phyloP scores from a whole-genome alignment of 1,140 invertebrate genomes.

The Drosophila sproati region DNA sequence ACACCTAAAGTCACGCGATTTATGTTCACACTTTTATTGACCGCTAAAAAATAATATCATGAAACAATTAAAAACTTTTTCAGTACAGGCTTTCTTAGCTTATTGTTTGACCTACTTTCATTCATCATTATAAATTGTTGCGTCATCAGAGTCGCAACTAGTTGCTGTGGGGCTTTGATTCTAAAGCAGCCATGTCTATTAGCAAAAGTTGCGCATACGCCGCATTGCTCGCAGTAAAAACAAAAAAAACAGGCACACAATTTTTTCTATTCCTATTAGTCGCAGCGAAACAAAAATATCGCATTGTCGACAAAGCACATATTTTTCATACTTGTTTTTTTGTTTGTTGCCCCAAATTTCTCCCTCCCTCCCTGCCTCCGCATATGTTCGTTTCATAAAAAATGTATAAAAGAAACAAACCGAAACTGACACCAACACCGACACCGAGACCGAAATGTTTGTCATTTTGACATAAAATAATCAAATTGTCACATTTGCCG shows the following conservation, averaged over 20 bases:
- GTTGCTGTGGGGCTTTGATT: slow-evolving; percentile 13
- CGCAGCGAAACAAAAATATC: slow-evolving; percentile 40
- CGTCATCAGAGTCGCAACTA: slow-evolving; percentile 6
- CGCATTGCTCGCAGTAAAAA: slow-evolving; percentile 32
- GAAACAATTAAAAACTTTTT: too few relatives aligned
- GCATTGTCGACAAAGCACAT: slow-evolving; percentile 55
- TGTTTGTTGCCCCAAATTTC: slow-evolving; percentile 19
- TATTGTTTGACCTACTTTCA: slow-evolving; percentile 4
- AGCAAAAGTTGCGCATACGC: slow-evolving; percentile 64
- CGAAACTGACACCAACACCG: neutral
- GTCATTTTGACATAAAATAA: slow-evolving; percentile 75
- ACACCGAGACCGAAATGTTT: slow-evolving; percentile 32
- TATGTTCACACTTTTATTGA: too few relatives aligned
- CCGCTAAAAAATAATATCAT: too few relatives aligned
- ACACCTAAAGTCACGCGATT: too few relatives aligned
- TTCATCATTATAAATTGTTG: slow-evolving; percentile 26
- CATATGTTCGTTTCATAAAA: slow-evolving; percentile 70
- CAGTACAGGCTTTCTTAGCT: neutral
- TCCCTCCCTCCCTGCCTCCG: neutral
- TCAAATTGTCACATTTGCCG: slow-evolving; percentile 67
- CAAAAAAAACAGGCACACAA: neutral
- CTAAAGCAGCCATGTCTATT: slow-evolving; percentile 20
- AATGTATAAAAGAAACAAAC: slow-evolving; percentile 62
- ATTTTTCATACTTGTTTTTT: slow-evolving; percentile 58
- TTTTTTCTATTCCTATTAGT: neutral